Evolutionary conservation across 2,113 vertebrate genomes (phyloP).

Genomic region (Trichechus manatus): DNA sequence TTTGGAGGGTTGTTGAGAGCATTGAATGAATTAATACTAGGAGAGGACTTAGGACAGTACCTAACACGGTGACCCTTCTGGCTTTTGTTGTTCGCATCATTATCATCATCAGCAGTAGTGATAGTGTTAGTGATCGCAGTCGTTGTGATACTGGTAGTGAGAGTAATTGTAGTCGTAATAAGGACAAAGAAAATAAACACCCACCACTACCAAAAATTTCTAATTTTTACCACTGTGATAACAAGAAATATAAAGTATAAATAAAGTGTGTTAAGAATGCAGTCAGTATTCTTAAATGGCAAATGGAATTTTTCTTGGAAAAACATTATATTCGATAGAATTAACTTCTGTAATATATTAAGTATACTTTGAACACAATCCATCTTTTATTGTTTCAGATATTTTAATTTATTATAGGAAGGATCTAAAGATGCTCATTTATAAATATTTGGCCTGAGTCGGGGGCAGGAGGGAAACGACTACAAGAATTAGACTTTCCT

Average conservation of each 20-base stretch:
- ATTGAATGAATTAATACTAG: not conserved
- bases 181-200: not conserved
- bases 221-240: not conserved
- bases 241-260: not conserved
- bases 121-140: not conserved
- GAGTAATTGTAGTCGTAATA: too few species aligned
- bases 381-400: not conserved
- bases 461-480: not conserved
- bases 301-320: not conserved
- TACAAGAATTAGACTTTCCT: not conserved
- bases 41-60: not conserved
- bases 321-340: not conserved
- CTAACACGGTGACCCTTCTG: not conserved
- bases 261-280: not conserved
- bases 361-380: not conserved
- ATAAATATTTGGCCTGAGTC: not conserved
- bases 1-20: not conserved
- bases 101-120: not conserved
- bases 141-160: not conserved
- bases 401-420: constrained; percentile 12
- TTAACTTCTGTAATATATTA: not conserved
- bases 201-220: not conserved
- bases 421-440: not conserved
- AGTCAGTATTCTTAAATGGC: not conserved
- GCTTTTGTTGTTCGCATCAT: too few species aligned